phyloP scores from a whole-genome alignment of 2,888 invertebrate genomes.

The Limulus polyphemus region DNA sequence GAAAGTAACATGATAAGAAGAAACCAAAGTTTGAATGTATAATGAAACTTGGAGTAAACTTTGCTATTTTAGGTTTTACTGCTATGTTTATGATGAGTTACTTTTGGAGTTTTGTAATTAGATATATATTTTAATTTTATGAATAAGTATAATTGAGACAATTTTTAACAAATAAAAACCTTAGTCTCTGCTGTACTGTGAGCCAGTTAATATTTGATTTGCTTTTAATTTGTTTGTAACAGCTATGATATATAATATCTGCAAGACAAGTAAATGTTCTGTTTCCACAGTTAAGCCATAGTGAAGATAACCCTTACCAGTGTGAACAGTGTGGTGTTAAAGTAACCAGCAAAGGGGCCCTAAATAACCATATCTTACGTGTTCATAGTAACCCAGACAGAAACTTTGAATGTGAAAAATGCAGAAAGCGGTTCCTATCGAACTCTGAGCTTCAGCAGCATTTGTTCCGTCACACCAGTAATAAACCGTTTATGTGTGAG shows the following conservation, averaged over 20 bases:
- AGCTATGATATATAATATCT: neutral
- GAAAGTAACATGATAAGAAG: no score
- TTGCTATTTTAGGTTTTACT: no score
- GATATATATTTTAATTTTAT: no score
- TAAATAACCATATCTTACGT: constrained; percentile 25
- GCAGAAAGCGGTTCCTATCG: constrained; percentile 24
- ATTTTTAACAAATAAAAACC: neutral
- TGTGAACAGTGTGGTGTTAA: constrained; percentile 24
- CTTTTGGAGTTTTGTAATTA: no score
- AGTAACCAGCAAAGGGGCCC: constrained; percentile 25
- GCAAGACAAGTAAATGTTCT: neutral
- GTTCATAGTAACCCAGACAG: constrained; percentile 24
- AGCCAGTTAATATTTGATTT: neutral
- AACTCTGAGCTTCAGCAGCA: constrained; percentile 27
- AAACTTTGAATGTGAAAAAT: constrained; percentile 26
- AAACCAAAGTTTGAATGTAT: no score
- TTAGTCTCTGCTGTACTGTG: neutral
- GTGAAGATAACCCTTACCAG: constrained; percentile 21
- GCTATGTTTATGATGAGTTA: no score
- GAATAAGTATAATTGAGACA: no score
- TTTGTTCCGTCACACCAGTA: constrained; percentile 27
- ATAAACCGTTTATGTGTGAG: constrained; percentile 29
- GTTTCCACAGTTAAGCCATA: constrained; percentile 15
- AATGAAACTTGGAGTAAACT: no score
- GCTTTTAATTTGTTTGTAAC: no score